Evolutionary conservation across 2,888 invertebrate species (phyloP), one percentile per base, ranked within the genome.

Genomic region (Drosophila flavopinicola): DNA sequence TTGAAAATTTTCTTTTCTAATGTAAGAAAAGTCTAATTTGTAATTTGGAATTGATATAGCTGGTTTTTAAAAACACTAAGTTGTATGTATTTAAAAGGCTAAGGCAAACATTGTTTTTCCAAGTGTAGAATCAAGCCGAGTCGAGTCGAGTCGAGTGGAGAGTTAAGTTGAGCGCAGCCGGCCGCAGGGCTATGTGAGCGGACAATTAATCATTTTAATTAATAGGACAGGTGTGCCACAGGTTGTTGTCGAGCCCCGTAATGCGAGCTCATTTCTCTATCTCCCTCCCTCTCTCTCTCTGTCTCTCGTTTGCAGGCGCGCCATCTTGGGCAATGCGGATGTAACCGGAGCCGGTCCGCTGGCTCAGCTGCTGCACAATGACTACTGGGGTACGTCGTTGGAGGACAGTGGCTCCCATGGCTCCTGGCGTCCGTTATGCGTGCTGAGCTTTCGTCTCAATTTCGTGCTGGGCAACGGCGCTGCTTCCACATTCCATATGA

Each of bases 371-470:
- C 94, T 98, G 90, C 94, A 94, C 91, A 95, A 99, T 92, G 99
- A 99, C 93, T 99, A 98, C 92, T 99, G 99, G 99, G 99, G 99
- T 48, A 98, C 98, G 32, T 96, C 98, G 59, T 93, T 99, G 83
- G 94, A 93, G 77, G 97, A 98, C 92, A 94, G 95, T 71, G 98
- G 98, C 54, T 98, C 98, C 23, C 99, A 99, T 92, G 98, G 98
- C 88, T 98, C 98, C 59, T 99, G 98, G 92, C 94, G 99, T 44
- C 99, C 99, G 52, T 93, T 99, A 86, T 96, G 96, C 91, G 96
- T 97, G 72, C 94, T 96, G 73, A 95, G 96, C 77, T 98, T 96
- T 92, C 94, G 97, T 79, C 92, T 97, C 77, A 97, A 97, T 92
- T 94, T 94, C 91, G 92, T 95, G 66, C 93, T 94, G 72, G 95